Percentiles rank a stretch among this genome's conserved stretches.
These are phyloP conservation scores for Chloroclysta siterata DNA, from an alignment of 2,888 invertebrate genomes.

Conservation along the genomic window DNA sequence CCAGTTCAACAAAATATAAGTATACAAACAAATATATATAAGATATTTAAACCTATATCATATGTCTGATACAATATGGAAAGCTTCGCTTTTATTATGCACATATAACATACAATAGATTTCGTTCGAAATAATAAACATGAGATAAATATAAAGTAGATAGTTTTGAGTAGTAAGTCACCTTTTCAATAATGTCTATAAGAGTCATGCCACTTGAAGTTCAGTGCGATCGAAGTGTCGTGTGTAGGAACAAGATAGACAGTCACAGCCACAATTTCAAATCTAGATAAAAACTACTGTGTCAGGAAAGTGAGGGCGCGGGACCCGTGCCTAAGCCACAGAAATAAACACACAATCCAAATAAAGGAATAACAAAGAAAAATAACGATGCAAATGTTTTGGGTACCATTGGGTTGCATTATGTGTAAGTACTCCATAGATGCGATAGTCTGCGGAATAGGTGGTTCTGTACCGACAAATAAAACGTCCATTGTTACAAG, in stretches of 20 bases:
- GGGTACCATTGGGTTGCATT: constrained; percentile 83
- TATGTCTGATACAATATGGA: constrained; percentile 66
- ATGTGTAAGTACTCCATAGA: constrained; percentile 84
- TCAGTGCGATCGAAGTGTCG: constrained; percentile 47
- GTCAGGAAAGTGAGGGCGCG: constrained; percentile 47
- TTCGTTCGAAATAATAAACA: constrained; percentile 62
- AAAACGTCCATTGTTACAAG: constrained; percentile 80
- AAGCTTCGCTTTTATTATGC: constrained; percentile 73
- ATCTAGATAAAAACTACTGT: constrained; percentile 54
- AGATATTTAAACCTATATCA: constrained; percentile 52
- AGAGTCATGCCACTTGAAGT: constrained; percentile 64
- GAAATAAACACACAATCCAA: constrained; percentile 47
- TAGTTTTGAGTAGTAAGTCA: constrained; percentile 91
- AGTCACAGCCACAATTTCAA: constrained; percentile 82
- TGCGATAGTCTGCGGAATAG: constrained; percentile 82
- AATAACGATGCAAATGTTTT: constrained; percentile 71
- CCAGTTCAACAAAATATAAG: constrained; percentile 47
- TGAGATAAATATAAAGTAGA: constrained; percentile 72
- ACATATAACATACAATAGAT: constrained; percentile 67
- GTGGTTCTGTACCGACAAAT: constrained; percentile 82
- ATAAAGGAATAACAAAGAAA: constrained; percentile 57
- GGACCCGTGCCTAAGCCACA: constrained; percentile 57
- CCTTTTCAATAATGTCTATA: constrained; percentile 76
- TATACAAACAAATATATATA: constrained; percentile 49
- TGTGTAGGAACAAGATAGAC: constrained; percentile 58